These are phyloP conservation scores for Lasioglossum albipes DNA, from an alignment of 1,140 invertebrate species.

Conservation along the genomic window DNA sequence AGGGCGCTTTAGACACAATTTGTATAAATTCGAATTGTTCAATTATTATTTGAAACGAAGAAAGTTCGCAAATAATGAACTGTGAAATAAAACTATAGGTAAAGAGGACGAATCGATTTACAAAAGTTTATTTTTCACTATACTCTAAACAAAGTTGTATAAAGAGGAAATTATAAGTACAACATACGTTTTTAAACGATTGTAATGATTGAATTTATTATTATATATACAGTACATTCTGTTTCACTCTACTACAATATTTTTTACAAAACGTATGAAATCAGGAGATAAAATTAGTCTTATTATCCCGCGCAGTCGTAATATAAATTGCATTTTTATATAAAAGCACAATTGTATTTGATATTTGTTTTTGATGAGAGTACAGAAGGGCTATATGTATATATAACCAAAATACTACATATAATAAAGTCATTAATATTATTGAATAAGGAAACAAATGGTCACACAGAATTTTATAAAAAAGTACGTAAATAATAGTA, in stretches of 20 bases:
- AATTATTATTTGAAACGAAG: too few relatives aligned
- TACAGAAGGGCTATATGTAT: background rate
- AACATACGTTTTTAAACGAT: background rate
- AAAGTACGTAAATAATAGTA: too few relatives aligned
- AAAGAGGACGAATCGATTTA: too few relatives aligned
- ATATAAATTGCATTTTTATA: background rate
- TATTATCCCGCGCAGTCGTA: conserved; percentile 11
- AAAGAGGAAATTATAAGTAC: background rate
- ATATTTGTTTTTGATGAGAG: background rate
- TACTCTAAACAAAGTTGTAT: too few relatives aligned
- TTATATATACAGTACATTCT: conserved; percentile 5
- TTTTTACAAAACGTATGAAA: conserved; percentile 2
- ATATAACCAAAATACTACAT: background rate
- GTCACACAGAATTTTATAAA: too few relatives aligned
- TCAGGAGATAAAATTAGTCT: conserved; percentile 22
- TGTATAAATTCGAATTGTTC: too few relatives aligned
- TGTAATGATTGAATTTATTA: background rate
- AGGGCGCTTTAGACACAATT: too few relatives aligned
- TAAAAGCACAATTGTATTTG: conserved; percentile 23
- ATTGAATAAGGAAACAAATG: background rate
- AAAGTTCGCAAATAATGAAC: too few relatives aligned
- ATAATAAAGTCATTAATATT: background rate
- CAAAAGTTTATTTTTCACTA: too few relatives aligned
- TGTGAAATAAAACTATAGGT: too few relatives aligned
- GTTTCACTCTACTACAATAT: background rate